Evolutionary conservation across 2,113 vertebrate species (phyloP), one percentile per base, ranked within the genome.

Genomic region (Dasyurus viverrinus): DNA sequence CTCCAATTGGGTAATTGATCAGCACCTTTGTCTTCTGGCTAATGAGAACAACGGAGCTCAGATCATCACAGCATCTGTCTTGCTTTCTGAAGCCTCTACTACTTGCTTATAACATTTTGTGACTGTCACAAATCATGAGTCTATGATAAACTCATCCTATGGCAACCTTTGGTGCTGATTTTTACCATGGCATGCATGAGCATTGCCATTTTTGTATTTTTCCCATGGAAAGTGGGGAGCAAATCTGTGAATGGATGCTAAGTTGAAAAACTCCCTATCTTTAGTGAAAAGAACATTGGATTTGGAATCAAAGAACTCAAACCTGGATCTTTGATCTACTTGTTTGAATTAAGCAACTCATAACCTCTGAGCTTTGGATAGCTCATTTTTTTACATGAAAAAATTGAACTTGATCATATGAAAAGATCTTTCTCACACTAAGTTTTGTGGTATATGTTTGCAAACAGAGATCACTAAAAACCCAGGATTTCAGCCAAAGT

Each of bases 181-280:
- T 95, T 97, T n/a, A 84, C 97, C 98, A 98, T 97, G 94, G 92
- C 89, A 93, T 96, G 96, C 96, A 96, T 96, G 97, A 95, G 93
- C 91, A 54, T 84, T 95, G 48, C 92, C n/a, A 97, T 97, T 96
- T 97, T 96, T 90, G 92, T 95, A 91, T 95, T 96, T 96, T 90
- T 94, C 92, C 92, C 92, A 57, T 47, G 1, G 55, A 30, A 30
- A 60, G 46, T 91, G 55, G 93, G 92, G 53, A 93, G 91, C 92
- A 96, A 95, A 95, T 54, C 92, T 97, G 90, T 97, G 95, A 94
- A 95, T 4, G 36, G 84, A 95, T 95, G 96, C 95, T 96, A 97
- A 46, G 48, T 55, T 96, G 92, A n/a, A 91, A 97, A 60, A 60
- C 89, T 96, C 94, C 50, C 1, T 68, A 42, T 93, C 54, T 95